Evolutionary conservation across 2,888 invertebrate genomes (phyloP).

Genomic region (Acronicta leporina): DNA sequence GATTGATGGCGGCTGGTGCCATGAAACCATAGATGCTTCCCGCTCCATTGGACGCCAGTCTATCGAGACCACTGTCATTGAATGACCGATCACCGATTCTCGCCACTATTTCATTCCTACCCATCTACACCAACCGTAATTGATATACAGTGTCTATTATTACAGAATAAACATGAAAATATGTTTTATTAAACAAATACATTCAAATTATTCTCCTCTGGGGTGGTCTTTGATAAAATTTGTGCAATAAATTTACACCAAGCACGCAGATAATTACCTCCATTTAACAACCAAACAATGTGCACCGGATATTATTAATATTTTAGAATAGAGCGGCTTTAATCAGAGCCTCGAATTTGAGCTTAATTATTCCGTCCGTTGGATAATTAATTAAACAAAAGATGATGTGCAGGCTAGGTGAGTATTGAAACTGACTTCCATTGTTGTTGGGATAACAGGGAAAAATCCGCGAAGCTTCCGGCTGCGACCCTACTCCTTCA

Average conservation of each 20-base stretch:
- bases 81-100: constrained; percentile 75
- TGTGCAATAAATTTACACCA: constrained; percentile 68
- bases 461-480: constrained; percentile 83
- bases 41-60: constrained; percentile 70
- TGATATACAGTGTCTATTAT: constrained; percentile 53
- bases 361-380: constrained; percentile 83
- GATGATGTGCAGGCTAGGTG: constrained; percentile 75
- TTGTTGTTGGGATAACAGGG: constrained; percentile 82
- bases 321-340: constrained; percentile 71
- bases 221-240: constrained; percentile 66
- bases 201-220: constrained; percentile 60
- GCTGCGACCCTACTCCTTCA: constrained; percentile 66
- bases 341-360: constrained; percentile 78
- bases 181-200: constrained; percentile 62
- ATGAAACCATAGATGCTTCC: constrained; percentile 71
- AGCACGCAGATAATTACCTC: constrained; percentile 71
- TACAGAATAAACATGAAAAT: constrained; percentile 55
- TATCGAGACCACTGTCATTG: constrained; percentile 73
- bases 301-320: constrained; percentile 78
- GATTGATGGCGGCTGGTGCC: constrained; percentile 81
- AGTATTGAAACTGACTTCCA: constrained; percentile 74
- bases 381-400: constrained; percentile 87
- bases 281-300: constrained; percentile 76
- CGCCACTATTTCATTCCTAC: constrained; percentile 63
- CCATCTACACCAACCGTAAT: constrained; percentile 56